These are phyloP conservation scores for Pantelozetes paolii DNA, from an alignment of 2,888 invertebrate genomes.

Conservation along the genomic window DNA sequence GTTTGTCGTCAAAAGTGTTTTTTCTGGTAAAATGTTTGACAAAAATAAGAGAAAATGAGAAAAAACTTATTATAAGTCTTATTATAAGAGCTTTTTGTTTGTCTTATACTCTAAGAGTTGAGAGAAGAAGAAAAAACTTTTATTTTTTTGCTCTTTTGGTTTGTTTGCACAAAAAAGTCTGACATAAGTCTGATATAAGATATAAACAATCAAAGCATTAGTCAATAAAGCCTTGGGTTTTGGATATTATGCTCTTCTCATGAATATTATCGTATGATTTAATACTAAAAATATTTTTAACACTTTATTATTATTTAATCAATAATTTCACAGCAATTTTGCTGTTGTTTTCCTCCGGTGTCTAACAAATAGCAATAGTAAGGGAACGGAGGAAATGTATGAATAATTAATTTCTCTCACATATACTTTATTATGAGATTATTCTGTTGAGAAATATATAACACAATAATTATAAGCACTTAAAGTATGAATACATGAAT, in stretches of 20 bases:
- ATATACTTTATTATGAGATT: too few relatives aligned
- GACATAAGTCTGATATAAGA: slow-evolving; percentile 13
- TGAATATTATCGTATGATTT: background rate
- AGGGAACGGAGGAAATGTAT: background rate
- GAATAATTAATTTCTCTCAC: background rate
- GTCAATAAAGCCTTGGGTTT: background rate
- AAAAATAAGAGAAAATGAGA: slow-evolving; percentile 5
- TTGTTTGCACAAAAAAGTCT: slow-evolving; percentile 19
- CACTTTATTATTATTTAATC: slow-evolving; percentile 13
- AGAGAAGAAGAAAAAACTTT: background rate
- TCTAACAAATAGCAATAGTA: background rate
- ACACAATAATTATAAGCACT: too few relatives aligned
- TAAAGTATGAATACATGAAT: too few relatives aligned
- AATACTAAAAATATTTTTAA: background rate
- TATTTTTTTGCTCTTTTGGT: background rate
- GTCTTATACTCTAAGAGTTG: background rate
- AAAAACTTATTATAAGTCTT: slow-evolving; percentile 3
- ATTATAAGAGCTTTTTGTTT: background rate
- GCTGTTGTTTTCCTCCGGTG: background rate
- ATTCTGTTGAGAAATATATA: too few relatives aligned
- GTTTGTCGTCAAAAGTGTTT: background rate
- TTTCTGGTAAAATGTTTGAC: background rate
- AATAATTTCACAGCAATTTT: background rate
- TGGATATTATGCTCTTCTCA: background rate
- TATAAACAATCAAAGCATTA: background rate